Conservation (phyloP, 2,888 invertebrate genomes). For the Apantesis nais region DNA sequence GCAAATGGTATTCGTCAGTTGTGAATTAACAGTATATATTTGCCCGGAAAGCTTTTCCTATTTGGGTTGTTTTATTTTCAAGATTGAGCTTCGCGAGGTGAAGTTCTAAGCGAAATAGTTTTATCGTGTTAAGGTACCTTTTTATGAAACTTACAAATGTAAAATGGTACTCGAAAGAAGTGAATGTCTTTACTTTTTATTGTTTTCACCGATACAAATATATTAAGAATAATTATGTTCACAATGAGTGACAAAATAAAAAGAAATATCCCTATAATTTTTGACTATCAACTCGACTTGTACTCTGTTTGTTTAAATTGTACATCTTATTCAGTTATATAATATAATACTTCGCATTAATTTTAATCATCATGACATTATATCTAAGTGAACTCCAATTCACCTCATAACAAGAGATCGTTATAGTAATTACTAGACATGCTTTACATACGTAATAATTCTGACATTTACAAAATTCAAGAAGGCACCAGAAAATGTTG, state of each 20-base stretch:
- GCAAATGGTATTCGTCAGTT: background rate
- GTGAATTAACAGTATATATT: no score
- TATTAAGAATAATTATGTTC: no score
- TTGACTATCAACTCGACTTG: background rate
- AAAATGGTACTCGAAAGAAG: no score
- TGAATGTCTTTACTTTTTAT: no score
- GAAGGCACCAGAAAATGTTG: slow-evolving; percentile 35
- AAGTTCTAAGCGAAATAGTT: no score
- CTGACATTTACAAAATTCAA: slow-evolving; percentile 32
- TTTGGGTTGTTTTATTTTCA: no score
- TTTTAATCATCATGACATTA: slow-evolving; percentile 7
- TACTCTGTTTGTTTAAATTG: background rate
- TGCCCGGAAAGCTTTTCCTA: no score
- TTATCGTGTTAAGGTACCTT: no score
- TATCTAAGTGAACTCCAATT: background rate
- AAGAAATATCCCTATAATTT: background rate
- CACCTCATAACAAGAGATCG: slow-evolving; percentile 6
- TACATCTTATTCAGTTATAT: background rate
- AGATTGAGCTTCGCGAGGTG: no score
- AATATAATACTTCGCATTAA: background rate
- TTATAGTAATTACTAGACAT: slow-evolving; percentile 8
- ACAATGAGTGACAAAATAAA: background rate
- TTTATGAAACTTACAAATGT: no score
- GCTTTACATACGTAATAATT: slow-evolving; percentile 18
- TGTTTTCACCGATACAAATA: no score